These are phyloP conservation scores for Anoplopoma fimbria DNA, from an alignment of 2,113 vertebrate genomes.

Conservation along the genomic window DNA sequence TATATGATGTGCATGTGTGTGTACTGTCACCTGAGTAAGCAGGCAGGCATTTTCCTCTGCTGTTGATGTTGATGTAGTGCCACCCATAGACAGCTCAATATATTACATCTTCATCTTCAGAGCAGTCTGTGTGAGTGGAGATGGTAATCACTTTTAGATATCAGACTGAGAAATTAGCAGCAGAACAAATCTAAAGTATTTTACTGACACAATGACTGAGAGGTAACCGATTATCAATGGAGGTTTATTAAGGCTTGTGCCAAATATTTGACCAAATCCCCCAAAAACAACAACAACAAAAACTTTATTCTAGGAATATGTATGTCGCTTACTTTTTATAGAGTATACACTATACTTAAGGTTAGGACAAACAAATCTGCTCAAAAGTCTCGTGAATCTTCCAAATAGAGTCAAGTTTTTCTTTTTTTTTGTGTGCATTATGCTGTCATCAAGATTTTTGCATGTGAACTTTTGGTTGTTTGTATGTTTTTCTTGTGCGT, in stretches of 20 bases:
- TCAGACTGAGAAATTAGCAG: constrained; percentile 23
- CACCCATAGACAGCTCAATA: constrained; percentile 59
- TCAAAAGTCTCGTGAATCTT: not conserved
- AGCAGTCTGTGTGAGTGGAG: constrained; percentile 15
- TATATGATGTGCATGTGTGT: not conserved
- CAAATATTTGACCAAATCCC: constrained; percentile 7
- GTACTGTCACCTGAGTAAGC: not conserved
- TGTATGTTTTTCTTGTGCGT: no score
- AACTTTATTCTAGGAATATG: not conserved
- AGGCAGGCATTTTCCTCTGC: constrained; percentile 1
- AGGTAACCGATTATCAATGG: no score
- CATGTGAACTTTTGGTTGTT: no score
- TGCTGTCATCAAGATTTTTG: not conserved
- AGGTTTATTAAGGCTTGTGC: not conserved
- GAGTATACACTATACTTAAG: not conserved
- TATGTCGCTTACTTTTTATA: not conserved
- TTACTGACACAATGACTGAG: not conserved
- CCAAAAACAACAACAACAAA: not conserved
- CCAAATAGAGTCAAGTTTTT: no score
- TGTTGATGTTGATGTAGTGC: constrained; percentile 59
- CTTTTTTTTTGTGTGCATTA: no score
- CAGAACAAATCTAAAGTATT: not conserved
- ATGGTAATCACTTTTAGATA: constrained; percentile 20
- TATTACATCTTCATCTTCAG: constrained; percentile 41
- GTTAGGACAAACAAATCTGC: no score